Base-by-base conservation (phyloP, 1,140 invertebrate genomes). In the Nymphalis io region DNA sequence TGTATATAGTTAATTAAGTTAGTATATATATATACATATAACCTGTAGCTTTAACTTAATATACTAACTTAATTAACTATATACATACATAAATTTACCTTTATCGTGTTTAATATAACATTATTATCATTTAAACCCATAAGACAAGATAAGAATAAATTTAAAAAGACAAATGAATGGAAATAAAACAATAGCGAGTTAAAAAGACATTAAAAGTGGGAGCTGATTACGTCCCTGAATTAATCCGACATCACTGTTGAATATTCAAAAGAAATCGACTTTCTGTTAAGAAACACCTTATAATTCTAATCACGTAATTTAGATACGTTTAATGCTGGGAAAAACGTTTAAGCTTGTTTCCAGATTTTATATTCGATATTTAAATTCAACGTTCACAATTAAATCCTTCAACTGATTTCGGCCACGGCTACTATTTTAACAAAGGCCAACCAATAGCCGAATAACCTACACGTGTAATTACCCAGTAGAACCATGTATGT, bases 141-240 rank as follows among this genome's bases (percentile, higher is more conserved):
- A 33, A 18, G 10, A 61, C 42, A 61, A 23, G 60, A 61, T 61
- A 61, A 57, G 57, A 65, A 64, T 55, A 64, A 59, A 51, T 63
- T 63, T 51, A 51, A 63, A 53, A 63, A 63, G 48, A 63, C 61
- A 51, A 63, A 53, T 48, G 48, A 23, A 53, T 53, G 27, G 69
- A 71, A 72, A 66, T 72, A 72, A 72, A 67, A 72, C 63, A 67
- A 61, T 61, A 65, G 46, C 21, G 55, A 71, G 62, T 71, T 71
- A 71, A 71, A 71, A 71, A 65, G 57, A 71, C 69, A 65, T 71
- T 65, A 71, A 70, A 71, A 40, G 53, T 59, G 39, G 27, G 21
- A 55, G 55, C 62, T 72, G 70, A 72, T 72, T 72, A 72, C 46
- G 60, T 59, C 48, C 27, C 58, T 72, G 60, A 72, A 72, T 72